Percentiles rank a stretch among this genome's conserved stretches.
These are phyloP conservation scores for Neotragus moschatus DNA, from an alignment of 2,113 vertebrate genomes.

Conservation along the genomic window DNA sequence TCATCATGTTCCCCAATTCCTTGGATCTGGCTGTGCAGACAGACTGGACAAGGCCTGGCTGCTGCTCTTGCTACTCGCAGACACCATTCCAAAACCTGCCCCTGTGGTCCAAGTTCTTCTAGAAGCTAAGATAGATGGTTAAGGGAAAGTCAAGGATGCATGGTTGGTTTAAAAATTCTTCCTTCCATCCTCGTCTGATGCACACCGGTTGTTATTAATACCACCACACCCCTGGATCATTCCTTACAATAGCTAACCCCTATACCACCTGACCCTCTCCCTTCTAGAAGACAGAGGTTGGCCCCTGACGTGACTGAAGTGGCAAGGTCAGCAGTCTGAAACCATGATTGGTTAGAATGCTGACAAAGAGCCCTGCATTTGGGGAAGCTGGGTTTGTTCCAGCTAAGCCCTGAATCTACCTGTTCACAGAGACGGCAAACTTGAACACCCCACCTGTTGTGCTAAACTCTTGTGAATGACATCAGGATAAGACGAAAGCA, in stretches of 20 bases:
- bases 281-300: not conserved
- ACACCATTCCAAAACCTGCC: not conserved
- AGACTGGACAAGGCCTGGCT: not conserved
- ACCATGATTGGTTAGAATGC: not conserved
- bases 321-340: not conserved
- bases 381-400: not conserved
- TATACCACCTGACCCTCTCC: not conserved
- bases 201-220: not conserved
- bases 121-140: not conserved
- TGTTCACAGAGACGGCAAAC: not conserved
- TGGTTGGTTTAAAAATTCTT: not conserved
- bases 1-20: not conserved
- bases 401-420: not conserved
- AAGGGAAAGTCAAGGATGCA: not conserved
- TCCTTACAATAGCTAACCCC: not conserved
- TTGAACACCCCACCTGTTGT: not conserved
- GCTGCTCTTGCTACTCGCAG: not conserved
- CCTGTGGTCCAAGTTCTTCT: not conserved
- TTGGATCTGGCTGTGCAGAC: not conserved
- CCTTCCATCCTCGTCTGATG: not conserved
- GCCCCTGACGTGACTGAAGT: not conserved
- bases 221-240: not conserved
- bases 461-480: not conserved
- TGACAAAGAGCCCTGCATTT: not conserved
- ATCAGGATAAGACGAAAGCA: not conserved